These are phyloP conservation scores for Yasuhikotakia modesta DNA, from an alignment of 2,797 vertebrate species.

Conservation along the genomic window DNA sequence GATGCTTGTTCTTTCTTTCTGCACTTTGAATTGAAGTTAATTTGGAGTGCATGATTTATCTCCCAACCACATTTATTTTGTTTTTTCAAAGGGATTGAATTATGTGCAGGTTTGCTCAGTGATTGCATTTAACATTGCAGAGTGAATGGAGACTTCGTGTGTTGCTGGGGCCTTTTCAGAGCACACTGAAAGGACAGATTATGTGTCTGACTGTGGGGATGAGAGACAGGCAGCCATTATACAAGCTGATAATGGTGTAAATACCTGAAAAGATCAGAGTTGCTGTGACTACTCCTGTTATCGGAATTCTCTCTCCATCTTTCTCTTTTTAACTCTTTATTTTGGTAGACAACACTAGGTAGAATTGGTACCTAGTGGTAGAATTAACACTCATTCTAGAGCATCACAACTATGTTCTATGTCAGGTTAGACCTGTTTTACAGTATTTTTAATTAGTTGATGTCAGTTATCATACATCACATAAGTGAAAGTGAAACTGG, in stretches of 20 bases:
- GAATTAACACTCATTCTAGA: neutral
- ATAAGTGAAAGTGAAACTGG: too few relatives aligned
- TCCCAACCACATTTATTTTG: slow-evolving; percentile 82
- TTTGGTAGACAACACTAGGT: too few relatives aligned
- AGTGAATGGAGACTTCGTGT: slow-evolving; percentile 83
- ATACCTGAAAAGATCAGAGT: slow-evolving; percentile 82
- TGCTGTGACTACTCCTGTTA: slow-evolving; percentile 63
- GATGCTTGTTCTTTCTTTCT: slow-evolving; percentile 78
- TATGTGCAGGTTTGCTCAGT: slow-evolving; percentile 83
- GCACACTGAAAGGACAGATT: slow-evolving; percentile 83
- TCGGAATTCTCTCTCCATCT: slow-evolving; percentile 48
- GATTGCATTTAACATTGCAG: slow-evolving; percentile 84
- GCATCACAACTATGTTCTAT: neutral
- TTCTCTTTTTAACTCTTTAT: too few relatives aligned
- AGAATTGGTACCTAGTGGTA: too few relatives aligned
- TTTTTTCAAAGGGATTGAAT: slow-evolving; percentile 81
- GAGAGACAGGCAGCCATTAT: slow-evolving; percentile 76
- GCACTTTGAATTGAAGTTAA: slow-evolving; percentile 88
- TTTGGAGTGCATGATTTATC: slow-evolving; percentile 89
- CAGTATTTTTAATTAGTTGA: neutral
- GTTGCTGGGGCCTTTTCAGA: slow-evolving; percentile 85
- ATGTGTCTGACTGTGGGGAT: slow-evolving; percentile 82
- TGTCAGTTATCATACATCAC: neutral
- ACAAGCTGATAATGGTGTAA: slow-evolving; percentile 82
- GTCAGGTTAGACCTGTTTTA: neutral